Base-by-base conservation (phyloP, 2,113 vertebrate genomes). In the Lophura nycthemera region DNA sequence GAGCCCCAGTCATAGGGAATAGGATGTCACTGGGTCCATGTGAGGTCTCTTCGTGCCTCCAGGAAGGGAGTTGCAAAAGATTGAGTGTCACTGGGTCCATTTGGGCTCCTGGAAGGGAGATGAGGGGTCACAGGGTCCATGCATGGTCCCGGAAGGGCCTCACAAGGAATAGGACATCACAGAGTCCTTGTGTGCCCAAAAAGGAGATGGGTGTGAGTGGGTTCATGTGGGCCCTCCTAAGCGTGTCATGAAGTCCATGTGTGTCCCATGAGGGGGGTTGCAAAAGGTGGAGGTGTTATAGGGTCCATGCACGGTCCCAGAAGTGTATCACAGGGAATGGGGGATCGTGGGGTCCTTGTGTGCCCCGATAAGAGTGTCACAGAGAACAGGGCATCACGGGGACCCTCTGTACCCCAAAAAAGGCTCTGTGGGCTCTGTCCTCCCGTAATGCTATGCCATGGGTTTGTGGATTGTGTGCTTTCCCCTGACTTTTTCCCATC, bases 151-250 rank as follows among this genome's bases (percentile, higher is more conserved):
- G 38, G 42, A 6, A 27, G 19, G 52, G 14, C 30, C 48, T 24
- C 20, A 13, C 40, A 4, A 5, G 17, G 63, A 19, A 27, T 2
- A n/a, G n/a, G 34, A 30, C 42, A 34, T 8, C 57, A 0, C 2
- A 21, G 60, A 57, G 48, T 45, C 69, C 4, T 0, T 2, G 71
- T 24, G 4, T 77, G 65, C 42, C 57, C 61, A 2, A 19, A 89
- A 81, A 83, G 48, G 48, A 18, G 54, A 18, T 19, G 54, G 54
- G 21, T 69, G 2, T 72, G 38, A 3, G 3, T 6, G 67, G 21
- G 18, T 3, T 21, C 0, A 1, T 13, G 66, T 1, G 0, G 24
- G 12, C n/a, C 4, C 22, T 29, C 12, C 4, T 54, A 43, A 56
- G 6, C 34, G 40, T 43, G 45, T 6, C 52, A 0, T 2, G 25